Evolutionary conservation across 2,888 invertebrate species (phyloP), one percentile per base, ranked within the genome.

Genomic region (Brenthis ino): DNA sequence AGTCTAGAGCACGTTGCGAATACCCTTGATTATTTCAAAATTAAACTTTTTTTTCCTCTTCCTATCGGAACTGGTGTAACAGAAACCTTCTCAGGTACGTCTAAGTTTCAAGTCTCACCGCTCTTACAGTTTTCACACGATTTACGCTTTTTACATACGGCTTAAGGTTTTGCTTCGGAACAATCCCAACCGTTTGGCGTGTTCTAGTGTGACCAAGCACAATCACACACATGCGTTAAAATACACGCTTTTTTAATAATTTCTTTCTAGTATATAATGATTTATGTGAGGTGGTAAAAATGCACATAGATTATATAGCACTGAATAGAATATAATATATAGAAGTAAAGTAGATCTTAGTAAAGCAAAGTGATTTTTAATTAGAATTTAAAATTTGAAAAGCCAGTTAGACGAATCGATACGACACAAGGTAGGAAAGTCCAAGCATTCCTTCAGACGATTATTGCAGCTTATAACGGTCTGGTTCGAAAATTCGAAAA

Each of bases 81-180:
- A 92, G 93, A 93, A 92, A 92, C 84, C 89, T 93, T 76, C 85
- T 93, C 88, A 93, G 93, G 92, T 93, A 93, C 82, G 92, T 93
- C 86, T 80, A 82, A 81, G 90, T 89, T 91, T 90, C 82, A 82
- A 85, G 86, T 85, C 83, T 84, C 86, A 82, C 82, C 79, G 83
- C 87, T 87, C 81, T 57, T 69, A 83, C 79, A 82, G 82, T 72
- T 77, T 74, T 79, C 82, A 85, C 89, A 85, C 82, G 77, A 80
- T 82, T 85, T 81, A 80, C 81, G 89, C 90, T 90, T 91, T 83
- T 77, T 72, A 81, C 83, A 84, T 84, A 76, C 76, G 76, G 86
- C 88, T 89, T 79, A 82, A 77, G 76, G 75, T 77, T 80, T 83
- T 74, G 87, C 87, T 88, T 87, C 80, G 77, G 69, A 73, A 71